Evolutionary conservation across 2,113 vertebrate species (phyloP).

Genomic region (Caracal caracal): DNA sequence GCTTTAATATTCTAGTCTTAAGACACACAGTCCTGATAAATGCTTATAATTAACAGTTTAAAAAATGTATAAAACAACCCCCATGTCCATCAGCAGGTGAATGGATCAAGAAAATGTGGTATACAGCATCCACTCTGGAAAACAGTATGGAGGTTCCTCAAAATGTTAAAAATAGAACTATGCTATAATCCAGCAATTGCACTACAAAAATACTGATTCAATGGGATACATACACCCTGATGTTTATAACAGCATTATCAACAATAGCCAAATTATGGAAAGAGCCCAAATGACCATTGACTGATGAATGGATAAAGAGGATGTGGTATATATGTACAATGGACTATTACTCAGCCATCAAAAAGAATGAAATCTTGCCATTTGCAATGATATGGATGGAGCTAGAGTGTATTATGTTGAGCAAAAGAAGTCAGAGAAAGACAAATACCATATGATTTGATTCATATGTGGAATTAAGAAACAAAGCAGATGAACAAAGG

Average conservation of each 20-base stretch:
- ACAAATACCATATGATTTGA: not conserved
- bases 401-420: not conserved
- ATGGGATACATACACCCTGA: not conserved
- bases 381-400: not conserved
- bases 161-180: not conserved
- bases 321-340: not conserved
- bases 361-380: not conserved
- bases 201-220: not conserved
- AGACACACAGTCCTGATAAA: not conserved
- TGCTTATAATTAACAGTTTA: not conserved
- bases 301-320: not conserved
- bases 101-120: not conserved
- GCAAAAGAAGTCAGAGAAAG: not conserved
- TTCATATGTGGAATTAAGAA: not conserved
- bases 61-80: not conserved
- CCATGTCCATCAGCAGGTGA: not conserved
- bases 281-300: not conserved
- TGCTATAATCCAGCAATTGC: not conserved
- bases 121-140: not conserved
- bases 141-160: not conserved
- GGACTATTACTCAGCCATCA: not conserved
- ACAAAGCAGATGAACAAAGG: not conserved
- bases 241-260: not conserved
- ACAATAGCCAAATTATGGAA: not conserved
- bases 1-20: not conserved